Evolutionary conservation across 2,888 invertebrate species (phyloP).

Genomic region (Diplazon laetatorius): DNA sequence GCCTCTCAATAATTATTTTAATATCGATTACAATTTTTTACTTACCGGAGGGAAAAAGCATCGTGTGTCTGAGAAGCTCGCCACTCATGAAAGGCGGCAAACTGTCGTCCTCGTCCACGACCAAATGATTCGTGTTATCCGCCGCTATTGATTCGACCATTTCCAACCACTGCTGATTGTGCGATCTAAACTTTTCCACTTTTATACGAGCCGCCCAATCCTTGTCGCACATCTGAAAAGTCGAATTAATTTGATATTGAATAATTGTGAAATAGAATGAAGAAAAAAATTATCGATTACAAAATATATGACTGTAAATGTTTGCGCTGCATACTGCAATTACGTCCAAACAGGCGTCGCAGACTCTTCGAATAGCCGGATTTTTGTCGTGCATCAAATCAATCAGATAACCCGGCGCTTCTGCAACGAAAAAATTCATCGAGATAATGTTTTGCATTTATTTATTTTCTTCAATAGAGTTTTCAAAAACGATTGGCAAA

Average conservation of each 20-base stretch:
- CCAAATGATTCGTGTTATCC: slow-evolving; percentile 83
- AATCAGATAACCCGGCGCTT: slow-evolving; percentile 97
- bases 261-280: too few relatives aligned
- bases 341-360: slow-evolving; percentile 97
- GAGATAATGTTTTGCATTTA: slow-evolving; percentile 24
- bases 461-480: too few relatives aligned
- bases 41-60: slow-evolving; percentile 83
- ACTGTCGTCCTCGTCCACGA: slow-evolving; percentile 86
- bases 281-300: slow-evolving; percentile 12
- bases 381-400: slow-evolving; percentile 99
- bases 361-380: slow-evolving; percentile 95
- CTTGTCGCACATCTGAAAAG: slow-evolving; percentile 88
- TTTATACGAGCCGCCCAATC: slow-evolving; percentile 97
- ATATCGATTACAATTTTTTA: background rate
- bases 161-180: slow-evolving; percentile 99
- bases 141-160: slow-evolving; percentile 93
- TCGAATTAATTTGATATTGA: too few relatives aligned
- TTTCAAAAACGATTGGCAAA: background rate
- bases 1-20: background rate
- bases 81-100: slow-evolving; percentile 90
- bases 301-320: background rate
- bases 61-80: slow-evolving; percentile 86
- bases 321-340: slow-evolving; percentile 88
- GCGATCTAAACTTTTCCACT: slow-evolving; percentile 97
- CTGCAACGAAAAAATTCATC: slow-evolving; percentile 84